Evolutionary conservation across 2,113 vertebrate genomes (phyloP), one percentile per base, ranked within the genome.

Genomic region (Typhlomys cinereus): DNA sequence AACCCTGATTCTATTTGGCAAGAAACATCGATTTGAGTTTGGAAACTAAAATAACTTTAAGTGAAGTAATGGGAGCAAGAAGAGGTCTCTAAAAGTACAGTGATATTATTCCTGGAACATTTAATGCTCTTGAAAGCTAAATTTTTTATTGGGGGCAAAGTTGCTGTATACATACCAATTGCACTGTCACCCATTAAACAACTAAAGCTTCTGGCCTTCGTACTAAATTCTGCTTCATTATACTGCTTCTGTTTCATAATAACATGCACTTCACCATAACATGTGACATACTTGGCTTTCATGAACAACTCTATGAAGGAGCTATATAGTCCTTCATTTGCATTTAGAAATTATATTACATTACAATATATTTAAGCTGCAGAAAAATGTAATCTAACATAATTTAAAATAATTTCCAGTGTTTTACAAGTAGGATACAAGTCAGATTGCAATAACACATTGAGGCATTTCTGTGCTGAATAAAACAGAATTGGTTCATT

Each of bases 161-260:
- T 91, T 88, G 84, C 92, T 93, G 18, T 39, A 7, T 61, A 39
- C 80, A 84, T 36, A 48, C 41, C 83, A 83, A 34, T 87, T 95
- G 8, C 92, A 27, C 54, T 81, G 79, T 67, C 92, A 94, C 7
- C 89, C 1, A 0, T 52, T 88, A 46, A 62, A 95, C 96, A 93
- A 54, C 46, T 88, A 46, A 6, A 13, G n/a, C 95, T 96, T 95
- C 96, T 96, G 95, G 79, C 96, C 96, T 98, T 95, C 81, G 93
- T 95, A 94, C 96, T 96, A 96, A 97, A 97, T 98, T 97, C 95
- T 97, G 91, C 97, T 97, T 96, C 75, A 80, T 97, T 98, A 93
- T 97, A 95, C 97, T n/a, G n/a, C n/a, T n/a, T 98, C 98, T 98
- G 97, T 98, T 98, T 97, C 97, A 97, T 97, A 97, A 97, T 98